Evolutionary conservation across 2,113 vertebrate species (phyloP).

Genomic region (Dromas ardeola): DNA sequence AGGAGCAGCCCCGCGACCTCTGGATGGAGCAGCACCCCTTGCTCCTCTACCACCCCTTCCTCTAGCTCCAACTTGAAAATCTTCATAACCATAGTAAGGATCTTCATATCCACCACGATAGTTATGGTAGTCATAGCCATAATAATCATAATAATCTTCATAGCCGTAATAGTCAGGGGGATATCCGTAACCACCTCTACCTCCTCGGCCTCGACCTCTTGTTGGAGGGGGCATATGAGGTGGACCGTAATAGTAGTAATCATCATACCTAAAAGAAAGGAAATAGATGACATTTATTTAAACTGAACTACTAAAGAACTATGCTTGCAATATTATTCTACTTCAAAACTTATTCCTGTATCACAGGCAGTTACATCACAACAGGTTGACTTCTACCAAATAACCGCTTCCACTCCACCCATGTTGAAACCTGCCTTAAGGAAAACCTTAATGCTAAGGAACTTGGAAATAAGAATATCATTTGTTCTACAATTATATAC

Average conservation of each 20-base stretch:
- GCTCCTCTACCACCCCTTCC: conserved; percentile 90
- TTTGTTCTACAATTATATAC: neutral
- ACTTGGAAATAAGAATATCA: neutral
- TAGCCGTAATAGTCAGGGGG: conserved; percentile 96
- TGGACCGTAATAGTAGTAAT: conserved; percentile 97
- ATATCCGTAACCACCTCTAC: conserved; percentile 91
- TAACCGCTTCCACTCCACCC: neutral
- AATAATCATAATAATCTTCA: conserved; percentile 99
- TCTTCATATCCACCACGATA: conserved; percentile 99
- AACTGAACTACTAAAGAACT: neutral
- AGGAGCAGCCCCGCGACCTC: conserved; percentile 88
- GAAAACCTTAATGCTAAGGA: neutral
- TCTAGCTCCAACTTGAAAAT: conserved; percentile 92
- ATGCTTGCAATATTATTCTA: neutral
- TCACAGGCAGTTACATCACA: neutral
- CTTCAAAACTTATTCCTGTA: neutral
- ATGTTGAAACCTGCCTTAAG: neutral
- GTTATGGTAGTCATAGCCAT: conserved; percentile 97
- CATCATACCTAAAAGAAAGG: conserved; percentile 88
- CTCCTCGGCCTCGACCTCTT: conserved; percentile 90
- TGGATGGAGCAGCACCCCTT: conserved; percentile 88
- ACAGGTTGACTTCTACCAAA: neutral
- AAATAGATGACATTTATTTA: neutral
- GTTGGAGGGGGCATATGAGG: conserved; percentile 92
- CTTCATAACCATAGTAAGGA: conserved; percentile 98